Base-by-base conservation (phyloP, 2,113 vertebrate species). In the Channa maculata region DNA sequence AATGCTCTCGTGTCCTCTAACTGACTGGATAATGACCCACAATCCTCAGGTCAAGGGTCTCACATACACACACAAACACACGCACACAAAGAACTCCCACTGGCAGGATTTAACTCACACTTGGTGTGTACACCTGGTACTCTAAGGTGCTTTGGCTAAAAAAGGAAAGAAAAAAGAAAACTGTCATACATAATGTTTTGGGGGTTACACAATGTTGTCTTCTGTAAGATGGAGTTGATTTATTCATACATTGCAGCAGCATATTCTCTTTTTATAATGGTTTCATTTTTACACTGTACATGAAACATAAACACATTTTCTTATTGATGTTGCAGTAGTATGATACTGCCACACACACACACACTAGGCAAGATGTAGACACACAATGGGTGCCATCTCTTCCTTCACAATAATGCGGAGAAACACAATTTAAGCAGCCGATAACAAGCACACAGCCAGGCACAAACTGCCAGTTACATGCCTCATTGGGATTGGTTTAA, bases 401-500 rank as follows among this genome's bases (percentile, higher is more conserved):
- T 58, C 46, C 13, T 69, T 71, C 62, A 15, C 75, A 62, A 44
- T 49, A 63, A 80, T 68, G 46, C n/a, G 4, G 55, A 71, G 55
- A 70, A 72, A 55, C 8, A 51, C 68, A 74, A 14, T 54, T 55
- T 14, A 77, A 55, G 70, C 65, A 73, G 79, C 59, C 46, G 15
- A 64, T 79, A 84, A 86, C 80, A 79, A 90, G 86, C 73, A 38
- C 44, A 67, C 65, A 71, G 71, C 59, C 65, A 6, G 39, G 62
- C 82, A 73, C 75, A 75, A 80, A 86, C 75, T 82, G 48, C 65
- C 82, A 67, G 79, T 91, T 89, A 85, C 77, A 89, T 64, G 91
- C 77, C 82, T 89, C 88, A 88, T 87, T 89, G 79, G 86, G 82
- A 46, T 84, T 86, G 41, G 11, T 71, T 87, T 86, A 83, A 85